phyloP scores from a whole-genome alignment of 1,140 invertebrate genomes.

The Rhagoletis zephyria region DNA sequence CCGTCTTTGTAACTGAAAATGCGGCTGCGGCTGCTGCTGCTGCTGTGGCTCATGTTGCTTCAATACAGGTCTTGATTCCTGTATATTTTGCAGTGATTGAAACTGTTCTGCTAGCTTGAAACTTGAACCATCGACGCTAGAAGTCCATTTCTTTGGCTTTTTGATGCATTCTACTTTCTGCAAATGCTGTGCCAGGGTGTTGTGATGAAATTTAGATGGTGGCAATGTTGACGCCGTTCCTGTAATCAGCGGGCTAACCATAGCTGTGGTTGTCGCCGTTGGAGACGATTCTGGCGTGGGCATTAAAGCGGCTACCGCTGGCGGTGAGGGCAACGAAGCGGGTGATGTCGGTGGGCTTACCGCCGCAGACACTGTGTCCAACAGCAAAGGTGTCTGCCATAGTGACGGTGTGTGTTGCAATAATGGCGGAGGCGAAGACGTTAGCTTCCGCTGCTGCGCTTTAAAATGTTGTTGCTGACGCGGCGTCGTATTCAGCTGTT shows the following conservation, averaged over 20 bases:
- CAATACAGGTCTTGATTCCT: neutral
- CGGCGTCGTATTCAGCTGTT: slow-evolving; percentile 56
- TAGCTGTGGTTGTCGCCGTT: slow-evolving; percentile 62
- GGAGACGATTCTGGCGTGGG: slow-evolving; percentile 27
- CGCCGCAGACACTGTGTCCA: slow-evolving; percentile 60
- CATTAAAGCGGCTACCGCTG: slow-evolving; percentile 41
- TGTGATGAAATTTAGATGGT: slow-evolving; percentile 71
- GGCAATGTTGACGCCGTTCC: slow-evolving; percentile 62
- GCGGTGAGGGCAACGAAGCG: slow-evolving; percentile 67
- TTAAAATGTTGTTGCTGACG: slow-evolving; percentile 57
- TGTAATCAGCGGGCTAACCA: slow-evolving; percentile 41
- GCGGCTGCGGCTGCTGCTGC: neutral
- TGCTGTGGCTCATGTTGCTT: slow-evolving; percentile 59
- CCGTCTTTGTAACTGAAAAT: too few species aligned
- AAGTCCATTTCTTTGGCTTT: slow-evolving; percentile 56
- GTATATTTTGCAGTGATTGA: neutral
- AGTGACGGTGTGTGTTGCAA: slow-evolving; percentile 65
- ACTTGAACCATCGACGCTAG: slow-evolving; percentile 56
- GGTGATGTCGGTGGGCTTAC: slow-evolving; percentile 70
- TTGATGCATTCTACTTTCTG: slow-evolving; percentile 69
- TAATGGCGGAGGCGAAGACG: slow-evolving; percentile 44
- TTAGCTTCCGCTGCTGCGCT: slow-evolving; percentile 22
- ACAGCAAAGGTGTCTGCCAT: slow-evolving; percentile 70
- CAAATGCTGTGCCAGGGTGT: slow-evolving; percentile 69
- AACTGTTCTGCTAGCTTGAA: neutral